Evolutionary conservation across 1,140 invertebrate genomes (phyloP).

Genomic region (Drosophila seguyi): DNA sequence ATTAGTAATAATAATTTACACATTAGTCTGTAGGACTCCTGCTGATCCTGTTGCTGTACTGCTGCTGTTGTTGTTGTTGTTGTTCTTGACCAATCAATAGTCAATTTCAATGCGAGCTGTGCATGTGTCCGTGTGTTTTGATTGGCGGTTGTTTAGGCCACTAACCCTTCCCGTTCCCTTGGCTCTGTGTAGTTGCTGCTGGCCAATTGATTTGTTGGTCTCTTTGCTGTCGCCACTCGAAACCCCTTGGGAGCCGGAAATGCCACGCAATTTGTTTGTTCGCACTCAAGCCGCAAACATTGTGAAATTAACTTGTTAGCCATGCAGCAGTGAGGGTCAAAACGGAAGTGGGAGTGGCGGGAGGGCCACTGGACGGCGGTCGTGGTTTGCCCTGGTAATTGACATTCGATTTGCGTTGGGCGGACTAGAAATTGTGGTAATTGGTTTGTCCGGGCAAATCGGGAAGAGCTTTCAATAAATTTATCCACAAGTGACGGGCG

Average conservation of each 20-base stretch:
- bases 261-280: conserved; percentile 72
- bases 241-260: conserved; percentile 31
- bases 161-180: not conserved
- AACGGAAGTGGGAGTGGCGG: conserved; percentile 2
- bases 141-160: conserved; percentile 58
- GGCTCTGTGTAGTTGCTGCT: conserved; percentile 8
- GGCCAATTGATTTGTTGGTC: conserved; percentile 67
- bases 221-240: conserved; percentile 59
- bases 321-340: conserved; percentile 11
- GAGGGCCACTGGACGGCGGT: not conserved
- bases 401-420: conserved; percentile 47
- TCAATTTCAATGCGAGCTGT: conserved; percentile 61
- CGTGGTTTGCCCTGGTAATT: conserved; percentile 52
- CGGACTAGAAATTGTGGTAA: conserved; percentile 18
- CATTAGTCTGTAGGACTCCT: conserved; percentile 22
- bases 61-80: conserved; percentile 18
- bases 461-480: conserved; percentile 5
- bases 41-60: conserved; percentile 22
- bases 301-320: conserved; percentile 78
- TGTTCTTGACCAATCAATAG: conserved; percentile 66
- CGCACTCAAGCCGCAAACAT: conserved; percentile 61
- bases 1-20: conserved; percentile 74
- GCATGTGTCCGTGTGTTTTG: conserved; percentile 47
- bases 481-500: not conserved
- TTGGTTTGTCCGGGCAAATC: conserved; percentile 16